phyloP scores from a whole-genome alignment of 2,888 invertebrate genomes.

The Formica aserva region DNA sequence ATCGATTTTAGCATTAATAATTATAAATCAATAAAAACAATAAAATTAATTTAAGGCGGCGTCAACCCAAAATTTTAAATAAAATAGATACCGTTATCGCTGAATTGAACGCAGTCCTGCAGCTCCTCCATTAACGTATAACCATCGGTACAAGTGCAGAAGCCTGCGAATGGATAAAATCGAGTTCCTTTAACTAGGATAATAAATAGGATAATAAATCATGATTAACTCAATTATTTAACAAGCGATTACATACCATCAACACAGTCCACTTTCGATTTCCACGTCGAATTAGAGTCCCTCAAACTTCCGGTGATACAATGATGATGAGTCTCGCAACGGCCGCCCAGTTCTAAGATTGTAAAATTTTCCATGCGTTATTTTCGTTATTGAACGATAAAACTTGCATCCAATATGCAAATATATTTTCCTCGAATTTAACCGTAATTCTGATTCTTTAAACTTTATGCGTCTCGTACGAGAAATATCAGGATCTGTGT shows the following conservation, averaged over 20 bases:
- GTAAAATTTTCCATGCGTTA: background rate
- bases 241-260: constrained; percentile 68
- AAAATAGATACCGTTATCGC: constrained; percentile 74
- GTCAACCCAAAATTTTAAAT: background rate
- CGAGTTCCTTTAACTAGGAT: background rate
- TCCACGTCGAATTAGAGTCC: constrained; percentile 73
- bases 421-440: background rate
- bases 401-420: background rate
- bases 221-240: background rate
- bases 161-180: constrained; percentile 67
- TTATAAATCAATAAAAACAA: background rate
- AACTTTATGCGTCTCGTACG: background rate
- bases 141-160: constrained; percentile 78
- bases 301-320: constrained; percentile 78
- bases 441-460: background rate
- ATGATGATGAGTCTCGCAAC: constrained; percentile 75
- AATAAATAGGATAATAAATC: background rate
- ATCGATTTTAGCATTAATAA: background rate
- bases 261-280: constrained; percentile 80
- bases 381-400: background rate
- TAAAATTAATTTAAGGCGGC: background rate
- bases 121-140: constrained; percentile 77
- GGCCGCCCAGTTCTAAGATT: constrained; percentile 70
- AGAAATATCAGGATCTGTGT: background rate
- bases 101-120: constrained; percentile 77